Conservation (phyloP, 2,113 vertebrate genomes). For the Ceyx margarethae region DNA sequence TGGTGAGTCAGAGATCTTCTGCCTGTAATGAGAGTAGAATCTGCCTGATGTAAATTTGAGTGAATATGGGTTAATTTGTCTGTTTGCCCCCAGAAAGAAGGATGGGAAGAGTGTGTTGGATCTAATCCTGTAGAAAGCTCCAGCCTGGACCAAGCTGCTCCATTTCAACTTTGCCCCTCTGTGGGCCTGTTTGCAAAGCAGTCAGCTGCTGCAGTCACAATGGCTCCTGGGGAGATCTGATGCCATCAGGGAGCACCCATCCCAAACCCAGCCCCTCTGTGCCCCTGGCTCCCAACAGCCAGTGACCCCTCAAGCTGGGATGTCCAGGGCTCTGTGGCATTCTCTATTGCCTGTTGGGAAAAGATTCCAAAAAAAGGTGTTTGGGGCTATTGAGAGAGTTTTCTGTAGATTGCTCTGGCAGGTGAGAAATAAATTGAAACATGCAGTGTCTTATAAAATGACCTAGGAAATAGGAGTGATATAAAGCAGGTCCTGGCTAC, state of each 20-base stretch:
- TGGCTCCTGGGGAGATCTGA: neutral
- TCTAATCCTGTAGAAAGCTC: neutral
- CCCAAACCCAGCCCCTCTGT: neutral
- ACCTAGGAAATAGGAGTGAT: accelerated
- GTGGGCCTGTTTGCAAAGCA: neutral
- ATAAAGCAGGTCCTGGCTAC: neutral
- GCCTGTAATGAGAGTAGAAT: neutral
- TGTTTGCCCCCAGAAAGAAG: neutral
- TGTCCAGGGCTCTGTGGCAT: accelerated
- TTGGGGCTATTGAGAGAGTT: neutral
- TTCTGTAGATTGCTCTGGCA: neutral
- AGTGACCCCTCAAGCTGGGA: neutral
- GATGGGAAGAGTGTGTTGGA: accelerated
- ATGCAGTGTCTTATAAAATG: neutral
- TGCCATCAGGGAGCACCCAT: neutral
- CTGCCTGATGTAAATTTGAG: neutral
- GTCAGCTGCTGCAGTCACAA: accelerated
- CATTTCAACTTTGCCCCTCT: neutral
- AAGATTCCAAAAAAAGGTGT: neutral
- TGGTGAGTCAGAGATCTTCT: neutral
- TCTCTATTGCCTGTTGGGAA: neutral
- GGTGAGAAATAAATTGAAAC: neutral
- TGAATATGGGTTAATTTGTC: neutral
- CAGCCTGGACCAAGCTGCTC: neutral
- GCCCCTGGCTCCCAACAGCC: neutral